Evolutionary conservation across 2,888 invertebrate genomes (phyloP), one percentile per base, ranked within the genome.

Genomic region (Yponomeuta cagnagella): DNA sequence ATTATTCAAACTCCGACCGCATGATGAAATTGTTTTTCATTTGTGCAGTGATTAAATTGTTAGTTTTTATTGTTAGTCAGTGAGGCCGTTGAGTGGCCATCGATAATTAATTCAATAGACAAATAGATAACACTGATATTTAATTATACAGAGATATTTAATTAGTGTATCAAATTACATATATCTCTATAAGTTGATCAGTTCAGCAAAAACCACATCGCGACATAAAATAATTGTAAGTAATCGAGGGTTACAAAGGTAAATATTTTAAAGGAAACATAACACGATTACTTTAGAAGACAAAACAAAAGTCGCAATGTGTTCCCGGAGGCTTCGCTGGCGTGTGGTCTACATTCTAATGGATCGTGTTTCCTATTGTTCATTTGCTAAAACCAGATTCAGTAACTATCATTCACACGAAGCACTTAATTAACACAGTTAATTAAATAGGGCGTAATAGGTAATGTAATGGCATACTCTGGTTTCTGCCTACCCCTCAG

Each of bases 331-430:
- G 65, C 33, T 65, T 10, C 3, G 1, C 12, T 65, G 30, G 12
- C 65, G 33, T 65, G 65, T 30, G 33, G 33, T 65, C 65, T 65
- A 30, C 8, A 33, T 9, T 58, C 52, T 65, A 65, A 65, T 65
- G 65, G 65, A 65, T 65, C 65, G 31, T 30, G 31, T 30, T 64
- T 64, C 31, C 64, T 30, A 33, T 65, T 65, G 65, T 65, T 65
- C 33, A 12, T 23, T 23, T 31, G 65, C 23, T 65, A 65, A 65
- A 23, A 65, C 65, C 52, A 58, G 52, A 65, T 65, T 30, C 65
- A 65, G 65, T 10, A 65, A 65, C 33, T 10, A 65, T 65, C 31
- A 31, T 12, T 65, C 65, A 58, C 52, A 58, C 6, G 43, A 43
- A 43, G 43, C 0, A 0, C 12, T 58, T 6, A 23, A 23, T 23